Conservation (phyloP, 1,140 invertebrate species). For the Sipha flava region DNA sequence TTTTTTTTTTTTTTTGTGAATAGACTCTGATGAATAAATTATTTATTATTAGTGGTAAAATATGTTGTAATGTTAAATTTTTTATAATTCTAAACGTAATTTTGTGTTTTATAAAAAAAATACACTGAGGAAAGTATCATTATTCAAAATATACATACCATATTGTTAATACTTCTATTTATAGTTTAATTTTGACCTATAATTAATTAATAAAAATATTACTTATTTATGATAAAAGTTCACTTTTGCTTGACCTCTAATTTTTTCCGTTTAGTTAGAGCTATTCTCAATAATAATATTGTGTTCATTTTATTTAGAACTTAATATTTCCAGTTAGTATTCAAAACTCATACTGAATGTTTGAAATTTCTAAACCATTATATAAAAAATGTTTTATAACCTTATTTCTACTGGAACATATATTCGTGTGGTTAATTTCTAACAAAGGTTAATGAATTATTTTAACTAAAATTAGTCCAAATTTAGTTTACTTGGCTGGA, state of each 20-base stretch:
- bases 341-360: no score
- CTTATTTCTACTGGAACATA: no score
- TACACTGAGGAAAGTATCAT: background rate
- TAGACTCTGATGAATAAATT: background rate
- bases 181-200: background rate
- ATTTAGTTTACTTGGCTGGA: no score
- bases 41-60: background rate
- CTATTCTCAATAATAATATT: no score
- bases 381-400: no score
- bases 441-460: no score
- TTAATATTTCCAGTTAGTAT: no score
- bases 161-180: background rate
- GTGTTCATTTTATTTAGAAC: no score
- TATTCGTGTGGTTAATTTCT: no score
- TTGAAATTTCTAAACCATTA: no score
- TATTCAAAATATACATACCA: background rate
- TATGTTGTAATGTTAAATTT: background rate
- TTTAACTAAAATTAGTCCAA: no score
- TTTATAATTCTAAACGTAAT: background rate
- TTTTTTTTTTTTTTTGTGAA: background rate
- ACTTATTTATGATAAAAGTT: background rate
- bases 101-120: background rate
- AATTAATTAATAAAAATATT: background rate
- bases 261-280: no score
- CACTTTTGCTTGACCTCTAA: background rate